Evolutionary conservation across 2,113 vertebrate genomes (phyloP), one percentile per base, ranked within the genome.

Genomic region (Agapornis roseicollis): DNA sequence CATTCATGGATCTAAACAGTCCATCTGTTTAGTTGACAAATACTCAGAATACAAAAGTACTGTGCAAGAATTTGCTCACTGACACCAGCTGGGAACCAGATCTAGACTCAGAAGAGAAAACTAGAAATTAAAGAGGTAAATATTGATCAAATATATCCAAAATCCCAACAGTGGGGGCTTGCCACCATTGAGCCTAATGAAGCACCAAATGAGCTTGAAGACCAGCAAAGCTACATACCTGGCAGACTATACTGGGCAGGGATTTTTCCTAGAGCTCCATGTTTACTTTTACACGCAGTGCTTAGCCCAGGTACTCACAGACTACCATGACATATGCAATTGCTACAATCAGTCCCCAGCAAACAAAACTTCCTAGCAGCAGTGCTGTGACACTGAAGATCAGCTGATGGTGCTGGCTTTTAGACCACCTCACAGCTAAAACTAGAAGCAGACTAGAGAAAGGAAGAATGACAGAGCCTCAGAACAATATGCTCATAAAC

Each of bases 211-310:
- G 10, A 85, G 6, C 13, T 17, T 65, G 7, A 49, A 29, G 35
- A 50, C 28, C 56, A 65, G 7, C 13, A 49, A 37, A 65, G 27
- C 39, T 33, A 9, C 33, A 22, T 1, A 10, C 27, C 2, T 3
- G 28, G 55, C 41, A 56, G 33, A 44, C 5, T 3, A 20, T 2
- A 23, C 0, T 7, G 5, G 10, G 27, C 17, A 24, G 8, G 13
- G 42, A 15, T 10, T 53, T 70, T 60, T 33, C 24, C 24, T 9
- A 17, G 0, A 66, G 13, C 35, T 82, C n/a, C n/a, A 13, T 3
- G 0, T 27, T 50, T 13, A 25, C 33, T 52, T 60, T 16, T 49
- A n/a, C 0, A 0, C 6, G 7, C 71, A 27, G 5, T 0, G 1
- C 13, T 22, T 25, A 60, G 18, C 9, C 22, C 70, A 65, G 9